Percentiles rank a stretch among this genome's conserved stretches.
phyloP scores from a whole-genome alignment of 2,888 invertebrate genomes.

The Drosophila peninsularis region DNA sequence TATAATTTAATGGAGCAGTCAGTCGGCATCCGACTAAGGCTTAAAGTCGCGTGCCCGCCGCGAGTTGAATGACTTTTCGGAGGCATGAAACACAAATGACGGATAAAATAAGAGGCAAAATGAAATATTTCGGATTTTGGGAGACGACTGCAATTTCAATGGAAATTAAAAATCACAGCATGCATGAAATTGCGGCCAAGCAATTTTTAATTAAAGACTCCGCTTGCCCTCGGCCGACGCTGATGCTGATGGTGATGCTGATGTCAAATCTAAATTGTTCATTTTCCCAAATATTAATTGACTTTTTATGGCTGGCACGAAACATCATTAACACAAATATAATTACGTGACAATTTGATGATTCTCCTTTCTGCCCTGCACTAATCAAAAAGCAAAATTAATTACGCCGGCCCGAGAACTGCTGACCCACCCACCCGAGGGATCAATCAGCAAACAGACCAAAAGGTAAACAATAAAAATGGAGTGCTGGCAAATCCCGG shows the following conservation, averaged over 20 bases:
- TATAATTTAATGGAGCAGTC: slow-evolving; percentile 55
- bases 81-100: slow-evolving; percentile 1
- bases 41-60: slow-evolving; percentile 54
- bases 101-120: slow-evolving; percentile 1
- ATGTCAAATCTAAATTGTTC: slow-evolving; percentile 60
- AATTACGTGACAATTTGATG: slow-evolving; percentile 82
- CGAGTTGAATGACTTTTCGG: slow-evolving; percentile 42
- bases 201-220: slow-evolving; percentile 68
- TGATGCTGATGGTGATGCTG: slow-evolving; percentile 15
- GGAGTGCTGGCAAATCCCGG: slow-evolving; percentile 51
- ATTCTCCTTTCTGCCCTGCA: slow-evolving; percentile 40
- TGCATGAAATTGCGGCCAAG: slow-evolving; percentile 55
- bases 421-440: slow-evolving; percentile 58
- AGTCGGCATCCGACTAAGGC: slow-evolving; percentile 33
- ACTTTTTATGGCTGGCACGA: slow-evolving; percentile 64
- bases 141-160: slow-evolving; percentile 42
- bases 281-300: slow-evolving; percentile 72
- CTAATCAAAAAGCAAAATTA: slow-evolving; percentile 66
- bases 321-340: slow-evolving; percentile 78
- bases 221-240: neutral
- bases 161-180: slow-evolving; percentile 66
- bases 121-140: slow-evolving; percentile 11
- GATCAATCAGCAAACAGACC: slow-evolving; percentile 74
- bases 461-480: slow-evolving; percentile 73
- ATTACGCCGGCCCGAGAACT: slow-evolving; percentile 45